Percentiles rank a stretch among this genome's conserved stretches.
Evolutionary conservation across 2,797 vertebrate species (phyloP).

Genomic region (Erithacus rubecula): DNA sequence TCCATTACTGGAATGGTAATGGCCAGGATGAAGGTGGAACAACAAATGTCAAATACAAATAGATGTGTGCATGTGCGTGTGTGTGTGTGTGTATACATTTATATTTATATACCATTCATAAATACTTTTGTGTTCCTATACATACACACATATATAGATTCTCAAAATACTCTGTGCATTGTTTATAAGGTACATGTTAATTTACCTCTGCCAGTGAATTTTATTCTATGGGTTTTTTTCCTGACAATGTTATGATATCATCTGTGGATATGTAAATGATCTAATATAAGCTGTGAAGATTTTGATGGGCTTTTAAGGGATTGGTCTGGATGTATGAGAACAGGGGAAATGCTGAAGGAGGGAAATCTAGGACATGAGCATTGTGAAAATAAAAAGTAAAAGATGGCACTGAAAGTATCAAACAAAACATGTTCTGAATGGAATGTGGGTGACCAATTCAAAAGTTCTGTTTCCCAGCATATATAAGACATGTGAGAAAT

Average conservation of each 20-base stretch:
- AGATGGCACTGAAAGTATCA: background rate
- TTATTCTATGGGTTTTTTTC: background rate
- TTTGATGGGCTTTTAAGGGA: background rate
- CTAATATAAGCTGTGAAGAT: background rate
- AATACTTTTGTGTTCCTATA: background rate
- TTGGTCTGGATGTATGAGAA: background rate
- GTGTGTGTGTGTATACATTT: background rate
- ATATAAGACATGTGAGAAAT: background rate
- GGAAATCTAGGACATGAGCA: background rate
- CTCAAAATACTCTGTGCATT: background rate
- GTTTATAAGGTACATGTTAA: background rate
- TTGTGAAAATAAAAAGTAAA: background rate
- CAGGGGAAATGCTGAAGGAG: background rate
- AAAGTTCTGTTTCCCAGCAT: background rate
- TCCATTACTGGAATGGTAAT: conserved; percentile 16
- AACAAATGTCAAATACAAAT: background rate
- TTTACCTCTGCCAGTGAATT: background rate
- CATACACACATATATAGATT: background rate
- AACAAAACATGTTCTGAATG: background rate
- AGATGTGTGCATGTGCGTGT: background rate
- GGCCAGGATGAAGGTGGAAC: background rate
- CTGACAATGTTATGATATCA: background rate
- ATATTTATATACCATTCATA: background rate
- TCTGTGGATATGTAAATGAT: conserved; percentile 29
- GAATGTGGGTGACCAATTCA: background rate